phyloP scores from a whole-genome alignment of 1,140 invertebrate species.

The Drosophila miranda region DNA sequence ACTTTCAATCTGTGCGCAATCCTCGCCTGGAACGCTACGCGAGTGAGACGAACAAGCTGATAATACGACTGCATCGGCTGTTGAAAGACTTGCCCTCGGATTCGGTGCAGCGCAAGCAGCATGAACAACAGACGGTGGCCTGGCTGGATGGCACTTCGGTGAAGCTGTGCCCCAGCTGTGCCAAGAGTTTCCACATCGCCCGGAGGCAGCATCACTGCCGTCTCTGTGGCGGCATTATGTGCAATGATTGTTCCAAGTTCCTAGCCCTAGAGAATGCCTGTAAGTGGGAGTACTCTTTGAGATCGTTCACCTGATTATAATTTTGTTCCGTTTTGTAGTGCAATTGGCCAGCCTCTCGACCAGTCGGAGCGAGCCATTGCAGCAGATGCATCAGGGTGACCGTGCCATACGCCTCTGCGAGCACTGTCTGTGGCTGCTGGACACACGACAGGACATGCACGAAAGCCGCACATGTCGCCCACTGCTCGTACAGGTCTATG shows the following conservation, averaged over 20 bases:
- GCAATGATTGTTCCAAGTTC: constrained; percentile 95
- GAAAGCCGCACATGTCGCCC: constrained; percentile 91
- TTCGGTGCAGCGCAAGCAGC: constrained; percentile 91
- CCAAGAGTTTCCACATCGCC: constrained; percentile 92
- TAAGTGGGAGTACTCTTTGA: constrained; percentile 83
- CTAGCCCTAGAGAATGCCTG: constrained; percentile 92
- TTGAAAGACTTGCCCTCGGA: constrained; percentile 92
- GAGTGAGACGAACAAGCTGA: constrained; percentile 96
- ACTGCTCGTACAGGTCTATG: constrained; percentile 91
- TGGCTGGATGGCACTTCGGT: constrained; percentile 97
- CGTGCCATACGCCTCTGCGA: constrained; percentile 90
- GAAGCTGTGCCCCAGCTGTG: constrained; percentile 95
- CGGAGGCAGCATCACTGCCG: constrained; percentile 97
- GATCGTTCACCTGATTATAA: background rate
- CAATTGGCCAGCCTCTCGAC: constrained; percentile 72
- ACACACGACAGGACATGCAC: constrained; percentile 89
- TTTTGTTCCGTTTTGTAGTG: constrained; percentile 30
- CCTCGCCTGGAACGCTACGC: constrained; percentile 92
- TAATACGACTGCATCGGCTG: constrained; percentile 96
- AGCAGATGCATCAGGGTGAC: constrained; percentile 62
- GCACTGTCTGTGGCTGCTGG: constrained; percentile 92
- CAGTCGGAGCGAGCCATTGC: constrained; percentile 54
- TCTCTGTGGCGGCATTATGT: constrained; percentile 97
- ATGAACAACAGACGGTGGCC: constrained; percentile 90
- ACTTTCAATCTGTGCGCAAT: constrained; percentile 90